These are phyloP conservation scores for Ganaspis sp. DNA, from an alignment of 1,140 invertebrate species.

Conservation along the genomic window DNA sequence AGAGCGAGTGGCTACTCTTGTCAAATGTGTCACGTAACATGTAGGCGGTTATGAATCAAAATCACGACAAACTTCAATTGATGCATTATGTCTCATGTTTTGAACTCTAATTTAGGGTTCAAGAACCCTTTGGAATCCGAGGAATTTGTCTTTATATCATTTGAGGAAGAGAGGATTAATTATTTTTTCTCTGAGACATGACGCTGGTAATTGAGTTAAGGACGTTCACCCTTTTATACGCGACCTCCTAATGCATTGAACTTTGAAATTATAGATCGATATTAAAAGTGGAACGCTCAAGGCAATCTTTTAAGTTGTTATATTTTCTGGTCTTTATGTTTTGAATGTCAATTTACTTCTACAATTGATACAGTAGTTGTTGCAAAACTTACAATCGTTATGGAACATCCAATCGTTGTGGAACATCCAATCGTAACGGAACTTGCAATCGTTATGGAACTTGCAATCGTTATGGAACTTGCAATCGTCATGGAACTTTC, in stretches of 20 bases:
- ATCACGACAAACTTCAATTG: constrained; percentile 16
- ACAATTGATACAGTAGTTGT: no score
- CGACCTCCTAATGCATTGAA: not conserved
- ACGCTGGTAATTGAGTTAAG: not conserved
- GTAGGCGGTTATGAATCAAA: constrained; percentile 19
- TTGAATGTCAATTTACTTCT: no score
- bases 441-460: no score
- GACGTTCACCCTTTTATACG: not conserved
- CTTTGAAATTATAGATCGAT: not conserved
- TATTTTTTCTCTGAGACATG: no score
- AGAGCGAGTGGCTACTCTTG: not conserved
- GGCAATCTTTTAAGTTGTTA: no score
- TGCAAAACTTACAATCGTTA: no score
- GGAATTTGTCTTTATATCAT: not conserved
- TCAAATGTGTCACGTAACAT: constrained; percentile 10
- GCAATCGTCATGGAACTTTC: no score
- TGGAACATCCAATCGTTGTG: no score
- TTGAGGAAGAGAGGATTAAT: not conserved
- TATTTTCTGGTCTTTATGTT: no score
- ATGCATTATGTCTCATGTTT: not conserved
- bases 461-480: no score
- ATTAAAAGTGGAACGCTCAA: not conserved
- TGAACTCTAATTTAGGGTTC: not conserved
- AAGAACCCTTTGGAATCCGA: not conserved
- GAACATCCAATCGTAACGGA: no score